phyloP scores from a whole-genome alignment of 2,113 vertebrate species.

The Dolichotis patagonum region DNA sequence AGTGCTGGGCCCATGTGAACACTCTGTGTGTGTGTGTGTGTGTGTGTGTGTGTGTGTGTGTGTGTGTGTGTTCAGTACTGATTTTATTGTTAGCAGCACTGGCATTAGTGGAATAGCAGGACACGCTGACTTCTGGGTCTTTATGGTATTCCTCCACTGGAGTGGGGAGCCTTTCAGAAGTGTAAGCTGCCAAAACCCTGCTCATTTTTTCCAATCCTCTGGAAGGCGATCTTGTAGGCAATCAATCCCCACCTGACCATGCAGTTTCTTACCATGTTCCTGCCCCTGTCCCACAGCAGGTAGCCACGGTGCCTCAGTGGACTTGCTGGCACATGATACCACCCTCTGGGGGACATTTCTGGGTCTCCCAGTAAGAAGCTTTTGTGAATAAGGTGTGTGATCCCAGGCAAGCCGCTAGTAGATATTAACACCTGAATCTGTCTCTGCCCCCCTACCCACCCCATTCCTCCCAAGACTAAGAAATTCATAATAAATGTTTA shows the following conservation, averaged over 20 bases:
- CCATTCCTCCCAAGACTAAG: neutral
- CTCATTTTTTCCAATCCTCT: neutral
- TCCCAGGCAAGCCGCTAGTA: neutral
- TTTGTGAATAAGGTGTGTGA: neutral
- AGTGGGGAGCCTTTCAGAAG: neutral
- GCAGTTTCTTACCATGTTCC: neutral
- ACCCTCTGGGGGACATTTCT: neutral
- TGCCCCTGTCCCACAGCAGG: neutral
- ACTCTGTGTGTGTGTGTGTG: too few relatives aligned
- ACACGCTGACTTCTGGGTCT: neutral
- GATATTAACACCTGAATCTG: neutral
- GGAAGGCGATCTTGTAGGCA: neutral
- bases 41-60: too few relatives aligned
- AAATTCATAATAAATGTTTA: conserved; percentile 17
- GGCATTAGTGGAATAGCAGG: neutral
- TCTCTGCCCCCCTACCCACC: neutral
- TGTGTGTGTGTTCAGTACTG: too few relatives aligned
- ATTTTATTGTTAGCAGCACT: neutral
- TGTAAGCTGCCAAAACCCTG: neutral
- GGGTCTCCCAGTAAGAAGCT: neutral
- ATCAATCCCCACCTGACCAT: neutral
- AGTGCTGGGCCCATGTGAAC: too few relatives aligned
- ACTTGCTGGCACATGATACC: neutral
- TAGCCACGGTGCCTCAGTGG: accelerated
- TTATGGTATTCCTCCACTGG: neutral